Conservation (phyloP, 2,888 invertebrate genomes). For the Odontomyia ornata region DNA sequence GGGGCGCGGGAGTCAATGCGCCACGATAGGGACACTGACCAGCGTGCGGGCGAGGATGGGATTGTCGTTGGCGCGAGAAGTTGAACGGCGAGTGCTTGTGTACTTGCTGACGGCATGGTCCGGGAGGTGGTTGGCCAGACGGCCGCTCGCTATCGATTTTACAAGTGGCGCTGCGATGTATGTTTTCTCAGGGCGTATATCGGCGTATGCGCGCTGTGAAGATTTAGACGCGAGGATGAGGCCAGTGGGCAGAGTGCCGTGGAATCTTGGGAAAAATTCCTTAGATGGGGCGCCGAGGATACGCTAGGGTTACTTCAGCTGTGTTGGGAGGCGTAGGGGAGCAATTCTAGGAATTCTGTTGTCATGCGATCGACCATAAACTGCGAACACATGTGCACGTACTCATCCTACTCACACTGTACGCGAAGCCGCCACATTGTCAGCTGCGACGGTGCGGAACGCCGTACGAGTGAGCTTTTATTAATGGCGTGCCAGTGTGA, state of each 20-base stretch:
- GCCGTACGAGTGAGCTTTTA: slow-evolving; percentile 9
- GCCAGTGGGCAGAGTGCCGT: not conserved
- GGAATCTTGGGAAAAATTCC: not conserved
- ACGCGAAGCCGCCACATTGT: slow-evolving; percentile 28
- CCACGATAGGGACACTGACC: not conserved
- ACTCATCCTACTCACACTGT: slow-evolving; percentile 5
- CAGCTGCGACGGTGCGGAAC: slow-evolving; percentile 25
- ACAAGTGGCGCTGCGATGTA: not conserved
- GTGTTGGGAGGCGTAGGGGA: not conserved
- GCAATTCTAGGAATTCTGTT: slow-evolving; percentile 43
- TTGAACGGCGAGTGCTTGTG: slow-evolving; percentile 12
- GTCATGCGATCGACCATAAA: slow-evolving; percentile 50
- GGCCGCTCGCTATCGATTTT: slow-evolving; percentile 29
- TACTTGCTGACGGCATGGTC: not conserved
- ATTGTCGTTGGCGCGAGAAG: slow-evolving; percentile 14
- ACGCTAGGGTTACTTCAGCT: not conserved
- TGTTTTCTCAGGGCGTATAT: not conserved
- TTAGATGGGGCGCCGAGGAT: not conserved
- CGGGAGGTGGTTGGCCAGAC: not conserved
- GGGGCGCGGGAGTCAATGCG: not conserved
- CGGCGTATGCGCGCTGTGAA: slow-evolving; percentile 4
- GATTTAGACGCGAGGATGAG: not conserved
- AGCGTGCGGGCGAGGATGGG: not conserved
- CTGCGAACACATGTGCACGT: slow-evolving; percentile 42
- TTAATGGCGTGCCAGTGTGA: not conserved